Conservation (phyloP, 2,888 invertebrate species). For the Gari tellinella region DNA sequence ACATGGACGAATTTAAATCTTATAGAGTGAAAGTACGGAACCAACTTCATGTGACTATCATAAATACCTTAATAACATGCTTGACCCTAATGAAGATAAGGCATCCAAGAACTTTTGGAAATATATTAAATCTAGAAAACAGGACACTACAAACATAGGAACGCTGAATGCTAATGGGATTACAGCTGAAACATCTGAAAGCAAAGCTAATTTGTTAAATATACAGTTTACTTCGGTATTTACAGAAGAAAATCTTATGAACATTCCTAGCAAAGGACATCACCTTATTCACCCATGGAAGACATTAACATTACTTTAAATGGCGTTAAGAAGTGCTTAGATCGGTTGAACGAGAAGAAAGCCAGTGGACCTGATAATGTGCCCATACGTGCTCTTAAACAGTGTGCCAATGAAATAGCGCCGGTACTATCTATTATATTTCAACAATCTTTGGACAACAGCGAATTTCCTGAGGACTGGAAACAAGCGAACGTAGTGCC, state of each 20-base stretch:
- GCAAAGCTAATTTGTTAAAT: conserved; percentile 33
- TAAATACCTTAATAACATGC: conserved; percentile 21
- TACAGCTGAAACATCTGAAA: conserved; percentile 7
- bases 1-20: too few relatives aligned
- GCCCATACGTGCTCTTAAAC: conserved; percentile 11
- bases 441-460: conserved; percentile 8
- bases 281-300: conserved; percentile 3
- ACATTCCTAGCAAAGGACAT: conserved; percentile 10
- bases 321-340: conserved; percentile 18
- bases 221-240: conserved; percentile 28
- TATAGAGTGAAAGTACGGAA: too few relatives aligned
- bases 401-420: conserved; percentile 19
- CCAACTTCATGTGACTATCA: too few relatives aligned
- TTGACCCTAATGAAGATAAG: conserved; percentile 18
- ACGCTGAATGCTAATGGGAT: conserved; percentile 14
- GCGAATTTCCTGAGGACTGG: conserved; percentile 22
- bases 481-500: conserved; percentile 7
- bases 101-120: conserved; percentile 26
- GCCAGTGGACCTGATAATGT: conserved; percentile 28
- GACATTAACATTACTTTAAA: conserved; percentile 10
- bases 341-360: too few relatives aligned
- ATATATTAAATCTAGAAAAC: too few relatives aligned
- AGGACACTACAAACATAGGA: too few relatives aligned
- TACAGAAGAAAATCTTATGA: conserved; percentile 16
- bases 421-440: conserved; percentile 19